Evolutionary conservation across 2,888 invertebrate species (phyloP).

Genomic region (Macropis europaea): DNA sequence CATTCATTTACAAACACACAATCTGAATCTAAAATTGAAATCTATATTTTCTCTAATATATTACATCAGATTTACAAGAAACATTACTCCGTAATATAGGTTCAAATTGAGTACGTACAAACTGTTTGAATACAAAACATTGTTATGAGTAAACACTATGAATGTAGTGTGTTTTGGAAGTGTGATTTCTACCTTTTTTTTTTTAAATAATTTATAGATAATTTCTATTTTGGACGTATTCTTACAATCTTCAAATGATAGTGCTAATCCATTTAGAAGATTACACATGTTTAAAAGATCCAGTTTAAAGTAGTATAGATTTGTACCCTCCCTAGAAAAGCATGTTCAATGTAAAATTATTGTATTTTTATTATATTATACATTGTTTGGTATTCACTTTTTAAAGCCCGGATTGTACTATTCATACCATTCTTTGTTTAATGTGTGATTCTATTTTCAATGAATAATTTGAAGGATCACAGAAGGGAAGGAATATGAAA

Average conservation of each 20-base stretch:
- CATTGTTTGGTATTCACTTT: slow-evolving; percentile 40
- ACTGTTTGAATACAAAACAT: background rate
- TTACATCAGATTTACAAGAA: too few species aligned
- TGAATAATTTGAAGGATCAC: slow-evolving; percentile 1
- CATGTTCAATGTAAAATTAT: slow-evolving; percentile 52
- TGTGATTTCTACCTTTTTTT: background rate
- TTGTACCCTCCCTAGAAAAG: slow-evolving; percentile 31
- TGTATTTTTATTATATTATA: slow-evolving; percentile 33
- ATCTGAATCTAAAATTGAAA: background rate
- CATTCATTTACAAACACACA: background rate
- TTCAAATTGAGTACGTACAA: background rate
- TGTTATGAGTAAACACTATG: too few species aligned
- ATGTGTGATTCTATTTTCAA: slow-evolving; percentile 12
- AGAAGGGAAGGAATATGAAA: too few species aligned
- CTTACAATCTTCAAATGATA: background rate
- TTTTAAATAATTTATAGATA: background rate
- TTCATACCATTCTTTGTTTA: slow-evolving; percentile 29
- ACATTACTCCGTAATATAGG: background rate
- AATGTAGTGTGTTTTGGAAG: background rate
- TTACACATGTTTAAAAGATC: background rate
- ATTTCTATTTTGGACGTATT: background rate
- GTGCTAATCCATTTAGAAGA: background rate
- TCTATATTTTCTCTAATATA: background rate
- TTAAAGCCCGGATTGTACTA: slow-evolving; percentile 18
- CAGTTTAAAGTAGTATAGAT: slow-evolving; percentile 6